Evolutionary conservation across 2,797 vertebrate genomes (phyloP).

Genomic region (Anguilla marmorata): DNA sequence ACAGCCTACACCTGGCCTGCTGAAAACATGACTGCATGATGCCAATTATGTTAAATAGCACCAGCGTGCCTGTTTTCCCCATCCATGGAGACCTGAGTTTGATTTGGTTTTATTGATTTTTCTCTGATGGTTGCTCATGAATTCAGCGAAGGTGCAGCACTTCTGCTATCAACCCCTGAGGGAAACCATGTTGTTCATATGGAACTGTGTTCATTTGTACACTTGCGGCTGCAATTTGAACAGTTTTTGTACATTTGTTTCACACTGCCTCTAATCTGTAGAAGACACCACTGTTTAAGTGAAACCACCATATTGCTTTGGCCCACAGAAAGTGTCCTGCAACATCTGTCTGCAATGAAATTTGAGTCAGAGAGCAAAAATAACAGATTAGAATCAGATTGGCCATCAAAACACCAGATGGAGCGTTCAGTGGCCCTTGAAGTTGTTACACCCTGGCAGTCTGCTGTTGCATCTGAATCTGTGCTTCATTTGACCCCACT

Average conservation of each 20-base stretch:
- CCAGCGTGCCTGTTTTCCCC: no score
- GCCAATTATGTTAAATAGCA: no score
- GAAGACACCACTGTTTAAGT: background rate
- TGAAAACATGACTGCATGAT: background rate
- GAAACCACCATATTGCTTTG: background rate
- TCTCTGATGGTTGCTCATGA: no score
- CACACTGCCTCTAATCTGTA: background rate
- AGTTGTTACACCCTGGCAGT: background rate
- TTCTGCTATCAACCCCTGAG: no score
- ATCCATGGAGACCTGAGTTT: no score
- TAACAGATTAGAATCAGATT: conserved; percentile 23
- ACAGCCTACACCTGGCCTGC: no score
- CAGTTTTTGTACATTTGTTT: no score
- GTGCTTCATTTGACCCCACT: background rate
- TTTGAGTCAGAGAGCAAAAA: background rate
- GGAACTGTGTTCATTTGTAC: background rate
- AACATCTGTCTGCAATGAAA: conserved; percentile 28
- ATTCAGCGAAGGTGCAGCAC: no score
- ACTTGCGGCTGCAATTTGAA: background rate
- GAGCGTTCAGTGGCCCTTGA: conserved; percentile 10
- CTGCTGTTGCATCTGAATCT: background rate
- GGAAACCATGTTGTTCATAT: background rate
- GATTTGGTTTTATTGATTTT: no score
- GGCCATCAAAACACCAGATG: conserved; percentile 33
- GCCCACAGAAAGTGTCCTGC: background rate